Percentiles rank a stretch among this genome's conserved stretches.
These are phyloP conservation scores for Macrophya alboannulata DNA, from an alignment of 2,888 invertebrate species.

Conservation along the genomic window DNA sequence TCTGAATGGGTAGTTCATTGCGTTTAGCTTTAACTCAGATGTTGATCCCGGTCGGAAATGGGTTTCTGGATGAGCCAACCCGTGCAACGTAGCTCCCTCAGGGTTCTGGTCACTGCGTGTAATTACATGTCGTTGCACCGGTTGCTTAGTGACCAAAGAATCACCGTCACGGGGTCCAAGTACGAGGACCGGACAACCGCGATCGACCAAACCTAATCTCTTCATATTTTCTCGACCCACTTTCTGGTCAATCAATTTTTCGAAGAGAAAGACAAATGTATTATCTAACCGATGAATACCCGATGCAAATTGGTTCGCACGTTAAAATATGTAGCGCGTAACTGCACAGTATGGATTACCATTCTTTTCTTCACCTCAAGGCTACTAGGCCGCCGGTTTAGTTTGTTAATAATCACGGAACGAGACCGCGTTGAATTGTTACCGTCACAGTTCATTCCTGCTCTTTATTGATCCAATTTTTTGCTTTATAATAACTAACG, in stretches of 20 bases:
- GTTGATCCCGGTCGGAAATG: not conserved
- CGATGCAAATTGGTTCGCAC: not conserved
- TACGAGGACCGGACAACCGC: not conserved
- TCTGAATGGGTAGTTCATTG: constrained; percentile 10
- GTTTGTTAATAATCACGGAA: not conserved
- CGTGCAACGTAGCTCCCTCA: not conserved
- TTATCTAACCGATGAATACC: not conserved
- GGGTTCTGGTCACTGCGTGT: constrained; percentile 37
- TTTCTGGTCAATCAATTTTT: not conserved
- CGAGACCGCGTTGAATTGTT: not conserved
- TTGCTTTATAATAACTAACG: not conserved
- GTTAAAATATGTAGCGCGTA: constrained; percentile 2
- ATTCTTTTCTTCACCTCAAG: too few species aligned
- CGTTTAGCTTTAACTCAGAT: not conserved
- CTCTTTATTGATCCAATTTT: constrained; percentile 2
- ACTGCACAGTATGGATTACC: not conserved
- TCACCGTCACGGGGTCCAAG: not conserved
- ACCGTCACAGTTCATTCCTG: not conserved
- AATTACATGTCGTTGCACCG: constrained; percentile 21
- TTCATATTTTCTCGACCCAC: not conserved
- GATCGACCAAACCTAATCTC: not conserved
- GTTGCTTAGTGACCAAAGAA: not conserved
- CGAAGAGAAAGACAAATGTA: not conserved
- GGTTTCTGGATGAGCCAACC: not conserved
- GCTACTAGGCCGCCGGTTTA: not conserved